Conservation (phyloP, 2,113 vertebrate species). For the Brevimyrus niger region DNA sequence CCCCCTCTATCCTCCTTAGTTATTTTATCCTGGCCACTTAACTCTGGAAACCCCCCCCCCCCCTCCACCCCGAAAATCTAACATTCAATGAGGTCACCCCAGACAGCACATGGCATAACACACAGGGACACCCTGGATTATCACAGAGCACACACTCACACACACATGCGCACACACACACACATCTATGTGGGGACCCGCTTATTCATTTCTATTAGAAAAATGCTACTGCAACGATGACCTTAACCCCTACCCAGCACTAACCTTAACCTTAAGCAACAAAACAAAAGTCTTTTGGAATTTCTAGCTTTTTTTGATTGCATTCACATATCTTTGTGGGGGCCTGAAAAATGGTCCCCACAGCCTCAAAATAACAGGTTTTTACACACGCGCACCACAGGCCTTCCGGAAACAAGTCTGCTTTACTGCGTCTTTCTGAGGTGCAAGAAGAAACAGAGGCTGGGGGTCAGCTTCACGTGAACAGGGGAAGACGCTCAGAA, state of each 20-base stretch:
- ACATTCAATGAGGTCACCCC: not conserved
- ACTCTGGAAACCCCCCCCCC: not conserved
- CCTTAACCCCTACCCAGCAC: too few relatives aligned
- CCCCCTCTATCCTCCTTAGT: too few relatives aligned
- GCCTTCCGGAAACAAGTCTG: not conserved
- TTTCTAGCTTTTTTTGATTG: too few relatives aligned
- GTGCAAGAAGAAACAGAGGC: not conserved
- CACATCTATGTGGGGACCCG: too few relatives aligned
- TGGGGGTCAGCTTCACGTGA: not conserved
- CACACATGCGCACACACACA: too few relatives aligned
- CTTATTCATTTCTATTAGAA: too few relatives aligned
- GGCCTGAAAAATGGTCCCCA: too few relatives aligned
- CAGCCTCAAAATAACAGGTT: not conserved
- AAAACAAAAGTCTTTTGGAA: too few relatives aligned
- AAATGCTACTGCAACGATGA: too few relatives aligned
- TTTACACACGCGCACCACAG: not conserved
- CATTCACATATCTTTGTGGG: too few relatives aligned
- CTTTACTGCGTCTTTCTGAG: not conserved
- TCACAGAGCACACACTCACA: not conserved
- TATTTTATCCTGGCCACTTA: not conserved
- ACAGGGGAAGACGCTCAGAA: not conserved
- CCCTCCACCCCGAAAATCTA: not conserved
- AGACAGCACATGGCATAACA: not conserved
- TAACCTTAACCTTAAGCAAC: too few relatives aligned
- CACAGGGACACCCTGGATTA: not conserved